Conservation (phyloP, 2,113 vertebrate species). For the Melanerpes aurifrons region DNA sequence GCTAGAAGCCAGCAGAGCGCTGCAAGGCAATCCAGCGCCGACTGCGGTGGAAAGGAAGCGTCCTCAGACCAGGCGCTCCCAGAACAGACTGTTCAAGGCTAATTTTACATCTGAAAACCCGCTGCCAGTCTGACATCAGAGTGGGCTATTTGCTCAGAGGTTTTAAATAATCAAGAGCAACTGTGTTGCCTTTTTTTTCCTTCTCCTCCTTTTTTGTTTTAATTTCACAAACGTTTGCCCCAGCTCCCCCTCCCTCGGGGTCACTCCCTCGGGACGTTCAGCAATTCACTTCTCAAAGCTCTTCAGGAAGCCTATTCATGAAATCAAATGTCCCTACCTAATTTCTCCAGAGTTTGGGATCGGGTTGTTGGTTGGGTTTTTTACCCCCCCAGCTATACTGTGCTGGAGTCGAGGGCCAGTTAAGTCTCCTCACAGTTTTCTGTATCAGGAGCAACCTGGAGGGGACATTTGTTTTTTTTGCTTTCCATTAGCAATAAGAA, state of each 20-base stretch:
- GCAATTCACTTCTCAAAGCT: neutral
- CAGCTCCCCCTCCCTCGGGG: neutral
- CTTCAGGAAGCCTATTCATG: neutral
- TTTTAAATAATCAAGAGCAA: constrained; percentile 48
- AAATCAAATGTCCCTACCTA: neutral
- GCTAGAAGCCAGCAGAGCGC: neutral
- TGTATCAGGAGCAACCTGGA: neutral
- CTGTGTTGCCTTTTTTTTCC: neutral
- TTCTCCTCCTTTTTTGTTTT: neutral
- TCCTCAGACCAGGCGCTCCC: constrained; percentile 13
- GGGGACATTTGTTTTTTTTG: accelerated
- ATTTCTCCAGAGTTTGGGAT: neutral
- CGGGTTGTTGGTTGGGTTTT: neutral
- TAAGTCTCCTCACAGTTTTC: neutral
- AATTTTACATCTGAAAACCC: constrained; percentile 58
- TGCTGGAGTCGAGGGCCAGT: neutral
- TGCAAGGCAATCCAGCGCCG: neutral
- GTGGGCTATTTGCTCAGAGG: neutral
- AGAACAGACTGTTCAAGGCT: constrained; percentile 64
- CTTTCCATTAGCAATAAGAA: neutral
- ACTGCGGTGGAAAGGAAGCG: neutral
- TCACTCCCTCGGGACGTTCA: neutral
- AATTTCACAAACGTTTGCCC: neutral
- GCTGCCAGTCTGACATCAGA: constrained; percentile 45
- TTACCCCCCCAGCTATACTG: neutral